These are phyloP conservation scores for Hirtodrosophila duncani DNA, from an alignment of 2,888 invertebrate species.

Conservation along the genomic window DNA sequence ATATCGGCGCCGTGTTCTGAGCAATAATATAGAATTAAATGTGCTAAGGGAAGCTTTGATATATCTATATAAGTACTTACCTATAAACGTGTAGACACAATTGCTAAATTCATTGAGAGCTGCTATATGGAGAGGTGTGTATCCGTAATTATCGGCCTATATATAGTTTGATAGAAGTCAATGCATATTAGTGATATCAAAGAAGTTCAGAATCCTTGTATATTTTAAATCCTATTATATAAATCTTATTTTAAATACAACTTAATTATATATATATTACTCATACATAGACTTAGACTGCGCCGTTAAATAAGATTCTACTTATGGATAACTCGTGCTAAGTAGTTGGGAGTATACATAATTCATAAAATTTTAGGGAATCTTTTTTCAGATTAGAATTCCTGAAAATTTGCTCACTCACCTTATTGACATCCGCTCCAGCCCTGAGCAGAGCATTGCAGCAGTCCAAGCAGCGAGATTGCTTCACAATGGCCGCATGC, in stretches of 20 bases:
- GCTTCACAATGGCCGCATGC: slow-evolving; percentile 89
- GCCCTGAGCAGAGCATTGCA: slow-evolving; percentile 83
- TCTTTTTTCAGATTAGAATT: too few species aligned
- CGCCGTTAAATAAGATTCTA: too few species aligned
- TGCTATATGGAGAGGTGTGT: slow-evolving; percentile 89
- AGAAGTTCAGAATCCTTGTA: too few species aligned
- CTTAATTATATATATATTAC: too few species aligned
- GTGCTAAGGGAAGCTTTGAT: not conserved
- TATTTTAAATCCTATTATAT: too few species aligned
- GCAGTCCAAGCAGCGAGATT: slow-evolving; percentile 83
- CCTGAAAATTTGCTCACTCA: not conserved
- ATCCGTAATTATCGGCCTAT: slow-evolving; percentile 87
- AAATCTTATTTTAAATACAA: too few species aligned
- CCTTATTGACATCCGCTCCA: slow-evolving; percentile 85
- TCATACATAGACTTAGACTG: too few species aligned
- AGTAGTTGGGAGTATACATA: too few species aligned
- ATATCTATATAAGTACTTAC: slow-evolving; percentile 58
- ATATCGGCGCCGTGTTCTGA: slow-evolving; percentile 88
- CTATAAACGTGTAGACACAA: slow-evolving; percentile 85
- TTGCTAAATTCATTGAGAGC: slow-evolving; percentile 89
- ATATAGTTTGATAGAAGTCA: too few species aligned
- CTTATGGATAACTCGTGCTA: too few species aligned
- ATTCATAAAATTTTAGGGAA: too few species aligned
- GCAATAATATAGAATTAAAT: not conserved
- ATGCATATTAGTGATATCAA: too few species aligned